Conservation (phyloP, 2,113 vertebrate genomes). For the Motacilla alba region DNA sequence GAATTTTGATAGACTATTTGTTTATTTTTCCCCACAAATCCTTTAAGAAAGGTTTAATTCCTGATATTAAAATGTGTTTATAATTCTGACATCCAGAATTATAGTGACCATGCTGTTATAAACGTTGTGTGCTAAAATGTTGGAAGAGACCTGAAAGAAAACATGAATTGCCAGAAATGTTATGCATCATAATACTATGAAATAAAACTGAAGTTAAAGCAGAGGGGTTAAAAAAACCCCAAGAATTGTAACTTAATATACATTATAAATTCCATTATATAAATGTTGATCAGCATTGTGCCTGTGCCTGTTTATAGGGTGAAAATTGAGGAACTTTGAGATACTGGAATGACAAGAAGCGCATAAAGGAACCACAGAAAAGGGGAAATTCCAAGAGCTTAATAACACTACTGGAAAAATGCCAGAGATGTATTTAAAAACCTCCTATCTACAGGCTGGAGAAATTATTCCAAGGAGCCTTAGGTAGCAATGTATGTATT, state of each 20-base stretch:
- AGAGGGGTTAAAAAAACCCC: background rate
- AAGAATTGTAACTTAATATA: background rate
- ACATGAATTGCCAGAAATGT: background rate
- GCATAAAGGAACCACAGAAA: conserved; percentile 8
- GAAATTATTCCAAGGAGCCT: conserved; percentile 26
- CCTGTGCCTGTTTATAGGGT: conserved; percentile 18
- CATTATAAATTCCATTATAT: background rate
- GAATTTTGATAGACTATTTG: background rate
- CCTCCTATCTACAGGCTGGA: background rate
- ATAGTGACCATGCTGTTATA: background rate
- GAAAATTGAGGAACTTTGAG: conserved; percentile 28
- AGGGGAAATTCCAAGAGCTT: conserved; percentile 17
- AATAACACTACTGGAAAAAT: conserved; percentile 38
- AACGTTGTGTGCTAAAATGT: background rate
- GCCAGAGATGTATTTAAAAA: conserved; percentile 52
- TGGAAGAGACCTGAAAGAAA: background rate
- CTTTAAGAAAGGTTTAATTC: background rate
- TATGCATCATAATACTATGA: background rate
- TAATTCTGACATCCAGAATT: background rate
- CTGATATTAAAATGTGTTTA: background rate
- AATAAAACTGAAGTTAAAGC: background rate
- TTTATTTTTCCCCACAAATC: background rate
- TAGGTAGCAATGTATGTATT: conserved; percentile 54
- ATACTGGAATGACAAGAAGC: conserved; percentile 28
- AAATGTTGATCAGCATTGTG: background rate